Conservation (phyloP, 2,113 vertebrate species). For the Apodemus speciosus region DNA sequence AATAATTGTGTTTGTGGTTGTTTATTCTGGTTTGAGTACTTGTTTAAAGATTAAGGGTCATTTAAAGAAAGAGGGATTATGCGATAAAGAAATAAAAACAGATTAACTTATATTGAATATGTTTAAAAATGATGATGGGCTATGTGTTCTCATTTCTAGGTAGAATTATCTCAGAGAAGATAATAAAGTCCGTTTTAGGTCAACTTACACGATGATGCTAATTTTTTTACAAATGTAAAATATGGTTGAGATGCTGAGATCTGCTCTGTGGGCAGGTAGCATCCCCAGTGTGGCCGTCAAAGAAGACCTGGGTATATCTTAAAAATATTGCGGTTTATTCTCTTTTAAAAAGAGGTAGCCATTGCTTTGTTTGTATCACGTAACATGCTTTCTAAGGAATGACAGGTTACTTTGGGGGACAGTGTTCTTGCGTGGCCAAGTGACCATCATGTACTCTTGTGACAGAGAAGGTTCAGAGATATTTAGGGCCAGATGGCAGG, state of each 20-base stretch:
- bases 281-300: background rate
- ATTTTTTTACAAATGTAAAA: background rate
- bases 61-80: rapidly evolving
- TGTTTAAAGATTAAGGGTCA: background rate
- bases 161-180: background rate
- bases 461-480: rapidly evolving
- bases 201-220: rapidly evolving
- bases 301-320: rapidly evolving
- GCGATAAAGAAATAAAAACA: background rate
- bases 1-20: background rate
- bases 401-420: background rate
- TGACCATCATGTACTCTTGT: rapidly evolving
- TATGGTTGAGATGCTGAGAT: rapidly evolving
- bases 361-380: rapidly evolving
- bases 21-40: background rate
- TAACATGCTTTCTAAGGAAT: background rate
- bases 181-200: rapidly evolving
- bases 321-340: rapidly evolving
- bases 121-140: rapidly evolving
- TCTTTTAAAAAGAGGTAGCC: background rate
- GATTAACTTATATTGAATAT: rapidly evolving
- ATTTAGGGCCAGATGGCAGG: background rate
- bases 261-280: rapidly evolving
- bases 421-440: background rate
- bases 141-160: too few species aligned